Evolutionary conservation across 1,140 invertebrate species (phyloP), one percentile per base, ranked within the genome.

Genomic region (Lepidurus apus): DNA sequence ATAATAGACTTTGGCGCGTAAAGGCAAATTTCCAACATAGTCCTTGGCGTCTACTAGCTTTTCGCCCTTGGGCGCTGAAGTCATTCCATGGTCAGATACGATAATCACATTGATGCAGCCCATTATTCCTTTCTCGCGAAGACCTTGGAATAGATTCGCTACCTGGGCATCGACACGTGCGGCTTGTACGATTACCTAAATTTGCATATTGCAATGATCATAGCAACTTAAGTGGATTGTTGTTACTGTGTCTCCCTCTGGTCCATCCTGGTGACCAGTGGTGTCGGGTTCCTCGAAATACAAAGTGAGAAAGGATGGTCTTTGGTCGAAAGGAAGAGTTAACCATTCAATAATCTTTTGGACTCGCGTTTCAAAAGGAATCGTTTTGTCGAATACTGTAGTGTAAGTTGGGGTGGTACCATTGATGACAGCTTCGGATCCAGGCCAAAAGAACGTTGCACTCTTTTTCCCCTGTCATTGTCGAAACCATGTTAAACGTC

Each of bases 41-140:
- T 83, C 76, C 79, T 83, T 82, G 34, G 86, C 79, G 47, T 85
- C 80, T 65, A 87, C 84, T 13, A 83, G 26, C 74, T 81, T 81
- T 26, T 79, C 34, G 65, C 82, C 83, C 78, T 24, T 43, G 53
- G 82, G 80, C 24, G 83, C 79, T n/a, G 81, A 74, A 1, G 84
- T 80, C 87, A 88, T 88, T 17, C 88, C 88, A 82, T 88, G 88
- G 81, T 89, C 88, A 80, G 87, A 86, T 1, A 86, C 84, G 0
- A 88, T 78, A 73, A 88, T 85, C 0, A 88, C 78, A 81, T 88
- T 87, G 13, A 87, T 82, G 21, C 78, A 81, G 75, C 85, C 81
- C 65, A 79, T 79, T 17, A 87, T 80, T n/a, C 83, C 78, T 26
- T 80, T 78, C 7, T 82, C 75, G 43, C 78, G 78, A 9, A 86